Evolutionary conservation across 2,113 vertebrate species (phyloP), one percentile per base, ranked within the genome.

Genomic region (Globicephala melas): DNA sequence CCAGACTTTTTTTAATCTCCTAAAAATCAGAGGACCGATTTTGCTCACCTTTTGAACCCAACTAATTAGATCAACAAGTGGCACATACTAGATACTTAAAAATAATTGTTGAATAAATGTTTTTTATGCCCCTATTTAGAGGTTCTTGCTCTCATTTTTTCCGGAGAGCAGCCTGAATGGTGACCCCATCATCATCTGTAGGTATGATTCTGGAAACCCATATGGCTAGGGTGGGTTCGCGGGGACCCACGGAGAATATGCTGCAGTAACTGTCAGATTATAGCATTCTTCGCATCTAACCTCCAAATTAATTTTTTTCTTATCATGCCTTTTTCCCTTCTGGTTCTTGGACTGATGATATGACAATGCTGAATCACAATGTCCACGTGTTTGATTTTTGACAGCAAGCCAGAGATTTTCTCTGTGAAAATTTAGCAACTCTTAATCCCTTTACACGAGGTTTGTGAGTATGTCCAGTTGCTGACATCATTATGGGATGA

Each of bases 401-500:
- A 95, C 14, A 83, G 36, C 63, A 68, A 91, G 91, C 67, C 79
- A 65, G 62, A 74, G 62, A 53, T 83, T 80, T 92, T 68, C 63
- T 95, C 50, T 96, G 47, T 96, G 88, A 91, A 95, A 65, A 95
- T 65, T 31, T 62, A 80, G 44, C 41, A 41, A n/a, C 13, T 41
- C 33, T 11, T 11, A 63, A 89, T 47, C 41, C 50, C 71, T 74
- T 94, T 65, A 38, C 18, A 33, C 5, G 1, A 15, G 53, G 85
- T 11, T 58, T 73, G 68, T 87, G 91, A 74, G n/a, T 14, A 0
- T 67, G 38, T 44, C 86, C 79, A 10, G 1, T 80, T 33, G 77
- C 60, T 86, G 81, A 36, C 41, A 82, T 91, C 95, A 68, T 89
- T 91, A 65, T 71, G 77, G 95, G 93, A 93, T 96, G 91, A 95